Percentiles rank a stretch among this genome's conserved stretches.
Evolutionary conservation across 2,797 vertebrate species (phyloP).

Genomic region (Tympanoctomys barrerae): DNA sequence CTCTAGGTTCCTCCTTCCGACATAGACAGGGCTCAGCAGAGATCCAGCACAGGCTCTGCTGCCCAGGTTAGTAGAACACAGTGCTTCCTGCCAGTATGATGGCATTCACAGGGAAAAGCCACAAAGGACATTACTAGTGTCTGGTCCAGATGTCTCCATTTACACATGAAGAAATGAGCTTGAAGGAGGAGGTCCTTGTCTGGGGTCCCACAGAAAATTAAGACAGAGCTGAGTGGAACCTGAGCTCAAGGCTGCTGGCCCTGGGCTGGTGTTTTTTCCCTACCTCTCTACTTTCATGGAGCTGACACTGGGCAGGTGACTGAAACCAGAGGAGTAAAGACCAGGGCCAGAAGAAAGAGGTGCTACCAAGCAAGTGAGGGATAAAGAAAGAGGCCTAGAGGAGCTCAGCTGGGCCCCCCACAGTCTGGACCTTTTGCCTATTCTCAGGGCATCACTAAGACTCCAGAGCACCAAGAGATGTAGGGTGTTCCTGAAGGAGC

Average conservation of each 20-base stretch:
- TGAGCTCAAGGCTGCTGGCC: background rate
- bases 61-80: slow-evolving; percentile 1
- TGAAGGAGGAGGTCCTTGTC: background rate
- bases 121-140: background rate
- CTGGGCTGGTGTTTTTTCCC: background rate
- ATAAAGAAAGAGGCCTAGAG: background rate
- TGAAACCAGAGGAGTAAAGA: background rate
- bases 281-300: background rate
- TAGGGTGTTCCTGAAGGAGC: background rate
- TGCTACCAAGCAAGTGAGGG: background rate
- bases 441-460: background rate
- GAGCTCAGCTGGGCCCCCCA: background rate
- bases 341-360: background rate
- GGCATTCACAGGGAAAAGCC: background rate
- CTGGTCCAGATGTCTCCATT: background rate
- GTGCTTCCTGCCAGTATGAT: background rate
- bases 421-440: background rate
- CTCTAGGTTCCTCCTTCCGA: background rate
- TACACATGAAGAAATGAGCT: slow-evolving; percentile 31
- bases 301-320: background rate
- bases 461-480: background rate
- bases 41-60: background rate
- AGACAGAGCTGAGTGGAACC: background rate
- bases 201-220: background rate
- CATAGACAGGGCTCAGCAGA: background rate